Evolutionary conservation across 2,888 invertebrate genomes (phyloP).

Genomic region (Troides helena): DNA sequence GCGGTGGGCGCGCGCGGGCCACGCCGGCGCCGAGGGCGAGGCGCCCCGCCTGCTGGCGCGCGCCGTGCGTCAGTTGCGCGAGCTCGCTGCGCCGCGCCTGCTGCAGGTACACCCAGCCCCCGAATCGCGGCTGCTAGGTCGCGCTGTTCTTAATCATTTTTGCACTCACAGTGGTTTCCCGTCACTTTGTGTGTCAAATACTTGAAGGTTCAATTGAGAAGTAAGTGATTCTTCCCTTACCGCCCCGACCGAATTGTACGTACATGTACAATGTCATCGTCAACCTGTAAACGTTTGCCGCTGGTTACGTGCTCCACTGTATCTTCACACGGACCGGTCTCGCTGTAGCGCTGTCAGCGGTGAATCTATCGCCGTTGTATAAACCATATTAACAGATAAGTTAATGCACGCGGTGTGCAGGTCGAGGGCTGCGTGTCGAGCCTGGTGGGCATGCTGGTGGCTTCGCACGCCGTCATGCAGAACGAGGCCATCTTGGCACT

Average conservation of each 20-base stretch:
- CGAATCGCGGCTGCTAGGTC: neutral
- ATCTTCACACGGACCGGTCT: no score
- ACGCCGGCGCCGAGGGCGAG: slow-evolving; percentile 92
- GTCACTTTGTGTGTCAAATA: no score
- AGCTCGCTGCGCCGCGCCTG: slow-evolving; percentile 29
- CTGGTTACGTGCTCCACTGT: no score
- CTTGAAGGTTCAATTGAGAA: no score
- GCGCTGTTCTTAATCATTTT: no score
- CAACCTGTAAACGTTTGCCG: no score
- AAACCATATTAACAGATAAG: neutral
- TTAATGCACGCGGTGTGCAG: slow-evolving; percentile 40
- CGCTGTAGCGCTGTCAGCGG: no score
- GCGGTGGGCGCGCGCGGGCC: slow-evolving; percentile 88
- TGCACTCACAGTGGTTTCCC: no score
- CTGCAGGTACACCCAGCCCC: slow-evolving; percentile 24
- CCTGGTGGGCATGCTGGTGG: slow-evolving; percentile 90
- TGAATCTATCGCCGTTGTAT: no score
- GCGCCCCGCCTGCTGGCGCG: slow-evolving; percentile 89
- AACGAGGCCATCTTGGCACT: slow-evolving; percentile 89
- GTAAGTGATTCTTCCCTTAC: no score
- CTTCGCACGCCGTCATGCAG: slow-evolving; percentile 93
- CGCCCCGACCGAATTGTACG: no score
- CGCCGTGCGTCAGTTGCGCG: slow-evolving; percentile 82
- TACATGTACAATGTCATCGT: no score
- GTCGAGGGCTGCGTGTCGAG: slow-evolving; percentile 86